These are phyloP conservation scores for Illadopsis cleaveri DNA, from an alignment of 2,113 vertebrate genomes.

Conservation along the genomic window DNA sequence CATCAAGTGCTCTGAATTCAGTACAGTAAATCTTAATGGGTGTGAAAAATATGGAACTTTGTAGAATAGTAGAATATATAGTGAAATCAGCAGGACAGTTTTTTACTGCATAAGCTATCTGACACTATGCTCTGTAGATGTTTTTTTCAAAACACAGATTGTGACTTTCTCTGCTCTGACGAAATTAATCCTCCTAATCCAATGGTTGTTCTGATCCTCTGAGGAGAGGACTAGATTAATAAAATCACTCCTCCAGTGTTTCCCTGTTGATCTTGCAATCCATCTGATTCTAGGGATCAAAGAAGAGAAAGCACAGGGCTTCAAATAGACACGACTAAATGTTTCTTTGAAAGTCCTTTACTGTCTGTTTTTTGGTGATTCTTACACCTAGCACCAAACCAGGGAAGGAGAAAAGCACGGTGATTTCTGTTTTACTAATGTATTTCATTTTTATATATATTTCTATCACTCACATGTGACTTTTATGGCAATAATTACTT, in stretches of 20 bases:
- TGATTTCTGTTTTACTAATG: neutral
- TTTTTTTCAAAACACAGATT: neutral
- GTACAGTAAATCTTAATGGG: neutral
- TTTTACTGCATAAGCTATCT: neutral
- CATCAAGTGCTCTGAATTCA: neutral
- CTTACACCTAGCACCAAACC: neutral
- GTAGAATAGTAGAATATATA: neutral
- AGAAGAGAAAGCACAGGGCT: neutral
- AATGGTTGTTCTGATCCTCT: neutral
- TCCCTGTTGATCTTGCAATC: neutral
- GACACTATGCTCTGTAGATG: neutral
- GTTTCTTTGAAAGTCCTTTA: neutral
- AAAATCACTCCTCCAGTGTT: neutral
- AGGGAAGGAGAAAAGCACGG: neutral
- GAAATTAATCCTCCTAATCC: neutral
- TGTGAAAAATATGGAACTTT: neutral
- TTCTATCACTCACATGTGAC: neutral
- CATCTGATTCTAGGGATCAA: neutral
- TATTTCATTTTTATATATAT: neutral
- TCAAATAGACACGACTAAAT: neutral
- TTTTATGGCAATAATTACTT: neutral
- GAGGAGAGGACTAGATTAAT: constrained; percentile 2
- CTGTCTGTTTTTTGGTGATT: neutral
- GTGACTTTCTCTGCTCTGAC: neutral
- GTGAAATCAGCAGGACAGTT: neutral